Evolutionary conservation across 1,140 invertebrate genomes (phyloP), one percentile per base, ranked within the genome.

Genomic region (Pygmarrhopalites habei): DNA sequence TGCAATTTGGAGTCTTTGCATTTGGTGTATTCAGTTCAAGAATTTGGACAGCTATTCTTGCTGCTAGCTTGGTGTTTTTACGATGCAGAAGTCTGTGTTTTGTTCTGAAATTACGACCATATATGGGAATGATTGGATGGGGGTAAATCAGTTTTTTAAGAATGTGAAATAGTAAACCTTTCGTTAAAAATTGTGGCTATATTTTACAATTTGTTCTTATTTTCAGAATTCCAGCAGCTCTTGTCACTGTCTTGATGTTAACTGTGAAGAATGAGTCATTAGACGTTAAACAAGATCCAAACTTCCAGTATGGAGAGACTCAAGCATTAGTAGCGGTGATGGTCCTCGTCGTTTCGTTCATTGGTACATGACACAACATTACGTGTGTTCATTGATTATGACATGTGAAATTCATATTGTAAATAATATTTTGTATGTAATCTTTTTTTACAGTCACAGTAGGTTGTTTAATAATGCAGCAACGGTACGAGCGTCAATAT

Each of bases 1-100:
- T 86, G 1, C 87, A 90, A 71, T 89, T 89, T 72, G 74, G 83
- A 26, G 69, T 90, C 1, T 86, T 88, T 66, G 82, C 83, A 26
- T 77, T 83, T 47, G 88, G 89, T 25, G 82, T 87, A 28, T 87
- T 89, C 71, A 85, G 86, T 49, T 84, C 86, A 30, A 78, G 91
- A 26, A 77, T 93, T 29, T 94, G 89, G 86, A 90, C 90, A 0
- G 84, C 85, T 17, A 82, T 89, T 58, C 79, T 95, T 52, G 87
- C 91, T 19, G 77, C 89, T 23, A 83, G 85, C 4, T 73, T 96
- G 17, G 81, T 93, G 44, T 85, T 94, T 72, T 76, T 95, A 28
- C 86, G 91, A 74, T 87, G 84, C 59, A 82, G 87, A 47, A 89
- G 89, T 66, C 78, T 89, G 1, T 87, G 86, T 73, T 91, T 86